Conservation (phyloP, 2,797 vertebrate genomes). For the Cryptoblepharus egeriae region DNA sequence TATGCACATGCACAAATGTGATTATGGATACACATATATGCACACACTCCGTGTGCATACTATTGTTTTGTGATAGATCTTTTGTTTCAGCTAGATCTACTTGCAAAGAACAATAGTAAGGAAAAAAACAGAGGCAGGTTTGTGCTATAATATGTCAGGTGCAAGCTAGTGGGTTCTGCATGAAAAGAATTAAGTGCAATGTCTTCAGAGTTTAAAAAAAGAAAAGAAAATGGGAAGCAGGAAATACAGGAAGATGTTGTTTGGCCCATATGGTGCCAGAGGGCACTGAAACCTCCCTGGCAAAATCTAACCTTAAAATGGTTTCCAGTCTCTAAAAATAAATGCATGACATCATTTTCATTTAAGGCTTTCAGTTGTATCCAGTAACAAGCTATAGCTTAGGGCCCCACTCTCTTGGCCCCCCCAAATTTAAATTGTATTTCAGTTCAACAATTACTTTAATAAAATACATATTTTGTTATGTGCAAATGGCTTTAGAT, state of each 20-base stretch:
- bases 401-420: too few relatives aligned
- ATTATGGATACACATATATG: too few relatives aligned
- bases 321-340: background rate
- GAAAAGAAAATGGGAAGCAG: conserved; percentile 1
- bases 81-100: conserved; percentile 24
- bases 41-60: background rate
- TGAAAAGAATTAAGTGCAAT: background rate
- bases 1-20: too few relatives aligned
- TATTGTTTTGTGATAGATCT: conserved; percentile 8
- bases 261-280: background rate
- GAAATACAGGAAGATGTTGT: too few relatives aligned
- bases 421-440: too few relatives aligned
- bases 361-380: background rate
- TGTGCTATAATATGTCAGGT: background rate
- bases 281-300: conserved; percentile 6
- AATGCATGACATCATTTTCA: background rate
- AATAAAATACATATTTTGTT: too few relatives aligned
- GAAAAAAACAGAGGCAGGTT: background rate
- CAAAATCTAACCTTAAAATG: conserved; percentile 13
- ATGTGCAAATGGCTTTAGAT: too few relatives aligned
- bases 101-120: conserved; percentile 24
- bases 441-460: too few relatives aligned
- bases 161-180: conserved; percentile 28
- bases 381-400: too few relatives aligned
- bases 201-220: conserved; percentile 11